Conservation (phyloP, 2,888 invertebrate genomes). For the Cyrtodaria siliqua region DNA sequence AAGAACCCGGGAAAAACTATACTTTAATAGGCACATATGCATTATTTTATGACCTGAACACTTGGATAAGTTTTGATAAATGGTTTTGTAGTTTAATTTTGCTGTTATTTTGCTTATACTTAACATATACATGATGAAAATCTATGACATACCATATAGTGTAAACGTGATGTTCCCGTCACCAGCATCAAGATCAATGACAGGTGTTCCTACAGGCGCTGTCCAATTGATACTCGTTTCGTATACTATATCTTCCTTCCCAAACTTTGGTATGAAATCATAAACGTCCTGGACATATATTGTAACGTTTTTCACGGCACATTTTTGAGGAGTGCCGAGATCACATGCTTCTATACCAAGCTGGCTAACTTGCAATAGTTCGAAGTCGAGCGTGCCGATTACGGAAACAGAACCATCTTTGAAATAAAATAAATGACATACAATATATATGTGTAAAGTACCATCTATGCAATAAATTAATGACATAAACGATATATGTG, state of each 20-base stretch:
- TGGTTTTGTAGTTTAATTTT: too few species aligned
- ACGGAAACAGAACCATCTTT: conserved; percentile 15
- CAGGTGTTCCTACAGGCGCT: conserved; percentile 1
- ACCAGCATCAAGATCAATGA: conserved; percentile 18
- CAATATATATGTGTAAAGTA: too few species aligned
- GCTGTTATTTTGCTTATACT: too few species aligned
- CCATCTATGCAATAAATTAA: too few species aligned
- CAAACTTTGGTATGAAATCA: conserved; percentile 32
- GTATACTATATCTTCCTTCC: conserved; percentile 12
- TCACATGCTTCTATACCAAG: conserved; percentile 30
- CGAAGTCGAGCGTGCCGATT: conserved; percentile 19
- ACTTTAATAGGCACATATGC: too few species aligned
- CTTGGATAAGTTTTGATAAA: too few species aligned
- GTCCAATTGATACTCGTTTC: conserved; percentile 11
- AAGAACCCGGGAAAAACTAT: too few species aligned
- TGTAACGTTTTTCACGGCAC: conserved; percentile 6
- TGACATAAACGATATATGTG: too few species aligned
- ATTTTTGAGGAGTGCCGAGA: conserved; percentile 12
- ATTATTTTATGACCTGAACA: too few species aligned
- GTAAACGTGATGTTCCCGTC: neutral
- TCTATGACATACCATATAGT: neutral
- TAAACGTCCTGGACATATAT: conserved; percentile 34
- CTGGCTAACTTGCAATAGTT: neutral
- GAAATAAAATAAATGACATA: neutral
- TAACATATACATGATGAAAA: too few species aligned